Percentiles rank a stretch among this genome's conserved stretches.
These are phyloP conservation scores for Amiota communis DNA, from an alignment of 2,888 invertebrate species.

Conservation along the genomic window DNA sequence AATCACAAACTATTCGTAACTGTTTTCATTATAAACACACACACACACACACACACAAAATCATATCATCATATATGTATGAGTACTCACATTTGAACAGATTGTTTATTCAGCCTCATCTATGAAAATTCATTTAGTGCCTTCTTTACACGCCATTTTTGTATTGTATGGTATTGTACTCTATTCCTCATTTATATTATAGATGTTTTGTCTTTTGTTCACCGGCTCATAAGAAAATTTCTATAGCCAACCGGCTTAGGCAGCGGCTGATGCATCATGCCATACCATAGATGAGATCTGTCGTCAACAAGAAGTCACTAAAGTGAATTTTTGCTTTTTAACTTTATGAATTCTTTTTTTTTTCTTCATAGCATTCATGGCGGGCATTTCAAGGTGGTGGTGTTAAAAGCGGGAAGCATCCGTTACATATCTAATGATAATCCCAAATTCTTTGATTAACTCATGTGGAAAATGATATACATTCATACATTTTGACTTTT, in stretches of 20 bases:
- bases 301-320: slow-evolving; percentile 66
- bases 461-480: too few species aligned
- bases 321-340: slow-evolving; percentile 70
- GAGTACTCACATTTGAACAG: not conserved
- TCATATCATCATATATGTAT: slow-evolving; percentile 11
- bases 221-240: slow-evolving; percentile 53
- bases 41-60: too few species aligned
- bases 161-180: not conserved
- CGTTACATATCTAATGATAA: too few species aligned
- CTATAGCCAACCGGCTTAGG: slow-evolving; percentile 32
- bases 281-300: slow-evolving; percentile 39
- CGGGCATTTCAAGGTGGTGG: too few species aligned
- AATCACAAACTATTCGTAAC: slow-evolving; percentile 53
- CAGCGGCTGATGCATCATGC: not conserved
- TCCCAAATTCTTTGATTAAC: too few species aligned
- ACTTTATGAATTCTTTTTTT: slow-evolving; percentile 60
- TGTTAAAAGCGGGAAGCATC: too few species aligned
- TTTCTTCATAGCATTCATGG: too few species aligned
- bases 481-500: too few species aligned
- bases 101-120: slow-evolving; percentile 62
- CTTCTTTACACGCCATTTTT: slow-evolving; percentile 39
- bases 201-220: slow-evolving; percentile 40
- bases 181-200: too few species aligned
- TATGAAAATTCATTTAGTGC: slow-evolving; percentile 52
- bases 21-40: slow-evolving; percentile 39